A percentile compares a stretch with the other conserved stretches of the same genome.
Conservation (phyloP, 1,140 invertebrate genomes). For the Brachystomella parvula region DNA sequence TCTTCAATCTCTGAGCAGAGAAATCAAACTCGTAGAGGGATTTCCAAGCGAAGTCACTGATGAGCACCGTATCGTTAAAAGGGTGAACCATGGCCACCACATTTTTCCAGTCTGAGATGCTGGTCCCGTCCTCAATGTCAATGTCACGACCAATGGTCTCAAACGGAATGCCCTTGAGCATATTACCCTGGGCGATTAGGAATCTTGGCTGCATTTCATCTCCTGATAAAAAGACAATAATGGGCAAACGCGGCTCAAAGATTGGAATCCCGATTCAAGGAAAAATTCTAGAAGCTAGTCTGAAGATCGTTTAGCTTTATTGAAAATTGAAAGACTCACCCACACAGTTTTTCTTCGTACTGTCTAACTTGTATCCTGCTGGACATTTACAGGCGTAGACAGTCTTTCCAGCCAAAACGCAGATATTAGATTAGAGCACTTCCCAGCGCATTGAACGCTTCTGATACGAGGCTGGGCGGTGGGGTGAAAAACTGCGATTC, state of each 20-base stretch:
- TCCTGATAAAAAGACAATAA: conserved; percentile 21
- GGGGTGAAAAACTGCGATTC: conserved; percentile 43
- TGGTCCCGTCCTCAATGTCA: conserved; percentile 20
- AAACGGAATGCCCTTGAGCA: conserved; percentile 43
- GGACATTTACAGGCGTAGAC: conserved; percentile 69
- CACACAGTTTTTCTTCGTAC: conserved; percentile 49
- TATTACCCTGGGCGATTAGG: conserved; percentile 42
- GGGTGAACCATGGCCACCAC: conserved; percentile 25
- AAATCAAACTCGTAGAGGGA: conserved; percentile 39
- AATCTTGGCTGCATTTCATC: conserved; percentile 37
- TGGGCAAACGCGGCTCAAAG: conserved; percentile 3
- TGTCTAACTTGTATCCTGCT: conserved; percentile 53
- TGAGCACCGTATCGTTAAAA: conserved; percentile 36
- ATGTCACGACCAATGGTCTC: conserved; percentile 41
- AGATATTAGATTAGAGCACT: conserved; percentile 74
- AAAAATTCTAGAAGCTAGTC: too few relatives aligned
- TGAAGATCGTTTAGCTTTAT: too few relatives aligned
- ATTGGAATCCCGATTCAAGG: too few relatives aligned
- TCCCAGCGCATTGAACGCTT: conserved; percentile 57
- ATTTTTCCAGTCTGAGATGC: conserved; percentile 9
- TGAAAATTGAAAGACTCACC: conserved; percentile 36
- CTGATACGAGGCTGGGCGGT: conserved; percentile 26
- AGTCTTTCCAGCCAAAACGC: conserved; percentile 57
- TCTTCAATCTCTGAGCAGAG: conserved; percentile 32
- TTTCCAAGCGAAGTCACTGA: conserved; percentile 37